Evolutionary conservation across 2,113 vertebrate species (phyloP).

Genomic region (Cyanoderma ruficeps): DNA sequence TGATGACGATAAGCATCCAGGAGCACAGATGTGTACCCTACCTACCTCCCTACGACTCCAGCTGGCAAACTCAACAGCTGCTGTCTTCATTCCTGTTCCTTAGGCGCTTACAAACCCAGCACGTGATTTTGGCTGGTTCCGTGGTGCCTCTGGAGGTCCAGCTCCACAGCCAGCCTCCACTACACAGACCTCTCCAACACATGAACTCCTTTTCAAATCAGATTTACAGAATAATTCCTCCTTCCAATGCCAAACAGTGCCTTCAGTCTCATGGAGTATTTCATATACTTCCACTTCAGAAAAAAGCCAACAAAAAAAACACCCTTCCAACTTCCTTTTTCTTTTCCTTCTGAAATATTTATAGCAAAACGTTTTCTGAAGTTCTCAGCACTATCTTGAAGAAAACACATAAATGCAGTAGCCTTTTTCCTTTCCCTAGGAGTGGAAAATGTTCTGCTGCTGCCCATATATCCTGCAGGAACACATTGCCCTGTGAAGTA

Average conservation of each 20-base stretch:
- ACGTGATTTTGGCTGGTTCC: neutral
- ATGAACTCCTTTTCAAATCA: neutral
- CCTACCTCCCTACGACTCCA: neutral
- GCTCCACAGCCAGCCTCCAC: neutral
- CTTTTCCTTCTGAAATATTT: neutral
- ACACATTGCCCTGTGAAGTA: neutral
- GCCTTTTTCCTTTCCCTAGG: slow-evolving; percentile 3
- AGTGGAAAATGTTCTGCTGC: slow-evolving; percentile 34
- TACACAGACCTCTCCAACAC: neutral
- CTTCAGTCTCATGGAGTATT: neutral
- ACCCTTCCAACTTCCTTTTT: neutral
- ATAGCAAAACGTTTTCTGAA: neutral
- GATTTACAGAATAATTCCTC: neutral
- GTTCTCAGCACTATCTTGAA: neutral
- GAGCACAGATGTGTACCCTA: neutral
- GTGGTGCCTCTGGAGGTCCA: neutral
- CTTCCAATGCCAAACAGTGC: neutral
- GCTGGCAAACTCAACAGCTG: neutral
- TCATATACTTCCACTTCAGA: neutral
- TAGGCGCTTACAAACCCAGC: neutral
- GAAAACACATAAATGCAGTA: neutral
- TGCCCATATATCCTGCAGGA: neutral
- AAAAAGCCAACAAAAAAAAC: fast-evolving
- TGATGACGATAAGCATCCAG: neutral
- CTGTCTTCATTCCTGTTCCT: neutral